A percentile compares a stretch with the other conserved stretches of the same genome.
Evolutionary conservation across 2,888 invertebrate genomes (phyloP).

Genomic region (Lasioglossum pauxillum): DNA sequence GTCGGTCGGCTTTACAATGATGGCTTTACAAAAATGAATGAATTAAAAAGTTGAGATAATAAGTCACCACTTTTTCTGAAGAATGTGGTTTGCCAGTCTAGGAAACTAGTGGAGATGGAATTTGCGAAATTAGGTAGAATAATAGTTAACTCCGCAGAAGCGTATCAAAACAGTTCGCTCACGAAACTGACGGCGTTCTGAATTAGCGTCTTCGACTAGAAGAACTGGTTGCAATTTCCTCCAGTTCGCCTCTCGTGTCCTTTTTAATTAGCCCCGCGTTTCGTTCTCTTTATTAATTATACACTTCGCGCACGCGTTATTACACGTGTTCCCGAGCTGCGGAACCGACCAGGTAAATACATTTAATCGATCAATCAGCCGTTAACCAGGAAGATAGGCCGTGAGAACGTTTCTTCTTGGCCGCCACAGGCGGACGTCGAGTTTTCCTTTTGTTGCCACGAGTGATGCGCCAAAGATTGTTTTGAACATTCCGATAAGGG

Average conservation of each 20-base stretch:
- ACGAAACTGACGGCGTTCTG: neutral
- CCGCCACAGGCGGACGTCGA: neutral
- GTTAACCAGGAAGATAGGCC: neutral
- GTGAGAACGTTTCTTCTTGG: conserved; percentile 30
- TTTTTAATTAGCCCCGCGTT: conserved; percentile 45
- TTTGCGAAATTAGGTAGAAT: neutral
- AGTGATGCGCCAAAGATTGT: neutral
- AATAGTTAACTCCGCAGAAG: neutral
- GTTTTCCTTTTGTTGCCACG: neutral
- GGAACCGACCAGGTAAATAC: conserved; percentile 37
- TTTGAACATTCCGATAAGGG: neutral
- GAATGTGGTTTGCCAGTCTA: neutral
- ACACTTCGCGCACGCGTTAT: conserved; percentile 37
- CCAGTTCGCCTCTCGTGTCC: conserved; percentile 24
- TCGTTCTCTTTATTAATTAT: conserved; percentile 55
- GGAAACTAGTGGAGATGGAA: neutral
- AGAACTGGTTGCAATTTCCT: conserved; percentile 33
- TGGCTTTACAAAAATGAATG: too few relatives aligned
- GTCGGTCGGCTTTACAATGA: too few relatives aligned
- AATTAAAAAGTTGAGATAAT: too few relatives aligned
- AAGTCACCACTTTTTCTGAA: neutral
- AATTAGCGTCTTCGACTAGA: conserved; percentile 31
- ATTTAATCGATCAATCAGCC: conserved; percentile 45
- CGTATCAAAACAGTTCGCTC: neutral
- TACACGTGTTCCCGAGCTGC: conserved; percentile 25